phyloP scores from a whole-genome alignment of 2,888 invertebrate genomes.

The Eristalinus aeneus region DNA sequence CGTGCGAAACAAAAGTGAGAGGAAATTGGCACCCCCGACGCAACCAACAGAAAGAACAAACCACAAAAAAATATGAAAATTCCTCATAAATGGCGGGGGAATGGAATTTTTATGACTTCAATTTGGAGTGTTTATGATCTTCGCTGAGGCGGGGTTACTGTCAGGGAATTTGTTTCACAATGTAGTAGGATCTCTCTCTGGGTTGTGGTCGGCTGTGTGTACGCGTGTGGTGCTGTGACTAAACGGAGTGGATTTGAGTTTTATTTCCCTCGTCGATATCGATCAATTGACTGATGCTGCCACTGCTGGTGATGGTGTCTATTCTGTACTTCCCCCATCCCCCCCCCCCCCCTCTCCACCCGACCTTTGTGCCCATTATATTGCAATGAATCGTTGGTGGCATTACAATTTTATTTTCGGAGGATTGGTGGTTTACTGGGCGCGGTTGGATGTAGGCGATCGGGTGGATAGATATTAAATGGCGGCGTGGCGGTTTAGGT shows the following conservation, averaged over 20 bases:
- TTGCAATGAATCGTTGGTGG: constrained; percentile 9
- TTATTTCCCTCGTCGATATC: constrained; percentile 25
- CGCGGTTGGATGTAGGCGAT: neutral
- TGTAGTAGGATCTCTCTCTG: neutral
- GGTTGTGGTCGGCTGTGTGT: neutral
- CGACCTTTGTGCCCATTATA: constrained; percentile 2
- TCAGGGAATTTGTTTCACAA: constrained; percentile 2
- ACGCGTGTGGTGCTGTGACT: neutral
- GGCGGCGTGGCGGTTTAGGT: neutral
- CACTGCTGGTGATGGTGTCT: neutral
- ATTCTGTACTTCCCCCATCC: neutral
- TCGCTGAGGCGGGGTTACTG: constrained; percentile 14
- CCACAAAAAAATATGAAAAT: constrained; percentile 36
- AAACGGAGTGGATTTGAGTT: constrained; percentile 42
- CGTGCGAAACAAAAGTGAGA: neutral
- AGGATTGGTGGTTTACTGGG: neutral
- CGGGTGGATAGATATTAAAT: constrained; percentile 1
- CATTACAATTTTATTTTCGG: constrained; percentile 18
- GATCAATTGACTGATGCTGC: constrained; percentile 18
- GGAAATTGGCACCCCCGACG: constrained; percentile 9
- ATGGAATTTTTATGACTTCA: constrained; percentile 47
- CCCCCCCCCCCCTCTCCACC: too few relatives aligned
- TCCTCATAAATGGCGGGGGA: constrained; percentile 11
- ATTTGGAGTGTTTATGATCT: constrained; percentile 52
- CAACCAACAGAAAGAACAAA: neutral